Conservation (phyloP, 1,140 invertebrate genomes). For the Caenorhabditis inopinata region DNA sequence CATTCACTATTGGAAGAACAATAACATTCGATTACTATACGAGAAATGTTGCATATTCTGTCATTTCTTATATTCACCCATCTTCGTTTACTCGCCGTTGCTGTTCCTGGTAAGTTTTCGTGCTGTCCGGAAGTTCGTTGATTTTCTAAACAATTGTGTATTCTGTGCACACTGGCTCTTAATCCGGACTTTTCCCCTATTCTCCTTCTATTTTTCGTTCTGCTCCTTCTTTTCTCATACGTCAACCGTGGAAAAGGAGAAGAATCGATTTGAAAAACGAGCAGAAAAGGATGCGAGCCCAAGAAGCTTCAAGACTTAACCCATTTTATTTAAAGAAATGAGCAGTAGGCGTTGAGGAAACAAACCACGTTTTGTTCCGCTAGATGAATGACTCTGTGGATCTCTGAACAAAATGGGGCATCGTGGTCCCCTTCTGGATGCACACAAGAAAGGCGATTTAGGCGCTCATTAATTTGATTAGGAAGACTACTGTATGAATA, state of each 20-base stretch:
- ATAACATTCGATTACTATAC: slow-evolving; percentile 18
- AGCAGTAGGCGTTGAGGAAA: slow-evolving; percentile 16
- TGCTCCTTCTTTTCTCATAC: neutral
- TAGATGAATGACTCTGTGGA: neutral
- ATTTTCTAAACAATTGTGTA: neutral
- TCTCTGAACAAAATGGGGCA: neutral
- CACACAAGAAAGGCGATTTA: neutral
- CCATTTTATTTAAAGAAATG: slow-evolving; percentile 29
- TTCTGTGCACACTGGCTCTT: neutral
- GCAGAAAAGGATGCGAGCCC: neutral
- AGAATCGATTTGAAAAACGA: slow-evolving; percentile 28
- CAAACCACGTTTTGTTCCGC: slow-evolving; percentile 16
- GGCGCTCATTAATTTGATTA: slow-evolving; percentile 13
- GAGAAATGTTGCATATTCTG: slow-evolving; percentile 15
- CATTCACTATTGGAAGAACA: neutral
- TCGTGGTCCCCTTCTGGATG: neutral
- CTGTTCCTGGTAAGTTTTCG: neutral
- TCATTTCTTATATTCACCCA: neutral
- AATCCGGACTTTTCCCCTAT: neutral
- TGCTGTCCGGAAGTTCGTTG: neutral
- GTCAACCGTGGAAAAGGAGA: neutral
- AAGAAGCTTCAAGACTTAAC: neutral
- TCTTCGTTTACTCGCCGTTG: neutral
- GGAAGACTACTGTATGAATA: slow-evolving; percentile 21
- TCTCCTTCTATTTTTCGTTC: neutral